A percentile compares a stretch with the other conserved stretches of the same genome.
These are phyloP conservation scores for Drosophila trapezifrons DNA, from an alignment of 1,140 invertebrate species.

Conservation along the genomic window DNA sequence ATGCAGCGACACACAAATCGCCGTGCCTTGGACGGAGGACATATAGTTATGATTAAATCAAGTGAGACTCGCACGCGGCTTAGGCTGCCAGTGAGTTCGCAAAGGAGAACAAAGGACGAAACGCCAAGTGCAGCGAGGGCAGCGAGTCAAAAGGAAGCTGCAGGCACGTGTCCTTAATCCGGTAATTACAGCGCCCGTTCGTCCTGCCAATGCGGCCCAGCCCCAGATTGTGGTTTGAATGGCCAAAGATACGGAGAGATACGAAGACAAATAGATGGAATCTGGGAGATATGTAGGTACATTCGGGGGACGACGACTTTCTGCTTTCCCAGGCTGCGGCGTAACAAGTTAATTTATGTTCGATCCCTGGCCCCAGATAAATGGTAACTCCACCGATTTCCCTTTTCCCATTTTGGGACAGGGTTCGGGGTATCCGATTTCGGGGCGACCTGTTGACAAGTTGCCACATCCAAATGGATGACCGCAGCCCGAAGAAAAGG, in stretches of 20 bases:
- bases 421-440: slow-evolving; percentile 24
- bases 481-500: slow-evolving; percentile 23
- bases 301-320: slow-evolving; percentile 16
- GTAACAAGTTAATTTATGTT: slow-evolving; percentile 81
- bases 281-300: slow-evolving; percentile 18
- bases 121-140: slow-evolving; percentile 63
- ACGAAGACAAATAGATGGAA: slow-evolving; percentile 32
- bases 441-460: slow-evolving; percentile 57
- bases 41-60: slow-evolving; percentile 81
- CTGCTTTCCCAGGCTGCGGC: slow-evolving; percentile 60
- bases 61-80: slow-evolving; percentile 70
- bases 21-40: slow-evolving; percentile 34
- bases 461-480: slow-evolving; percentile 39
- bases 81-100: slow-evolving; percentile 7
- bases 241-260: slow-evolving; percentile 18
- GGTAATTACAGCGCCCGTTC: slow-evolving; percentile 67
- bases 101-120: slow-evolving; percentile 53
- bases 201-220: slow-evolving; percentile 4
- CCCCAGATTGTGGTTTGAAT: slow-evolving; percentile 62
- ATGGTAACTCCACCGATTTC: slow-evolving; percentile 53
- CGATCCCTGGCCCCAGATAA: slow-evolving; percentile 53
- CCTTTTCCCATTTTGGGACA: slow-evolving; percentile 26
- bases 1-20: slow-evolving; percentile 62
- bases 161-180: slow-evolving; percentile 80
- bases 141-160: slow-evolving; percentile 75